A percentile compares a stretch with the other conserved stretches of the same genome.
Evolutionary conservation across 2,888 invertebrate genomes (phyloP).

Genomic region (Notocelia uddmanniana): DNA sequence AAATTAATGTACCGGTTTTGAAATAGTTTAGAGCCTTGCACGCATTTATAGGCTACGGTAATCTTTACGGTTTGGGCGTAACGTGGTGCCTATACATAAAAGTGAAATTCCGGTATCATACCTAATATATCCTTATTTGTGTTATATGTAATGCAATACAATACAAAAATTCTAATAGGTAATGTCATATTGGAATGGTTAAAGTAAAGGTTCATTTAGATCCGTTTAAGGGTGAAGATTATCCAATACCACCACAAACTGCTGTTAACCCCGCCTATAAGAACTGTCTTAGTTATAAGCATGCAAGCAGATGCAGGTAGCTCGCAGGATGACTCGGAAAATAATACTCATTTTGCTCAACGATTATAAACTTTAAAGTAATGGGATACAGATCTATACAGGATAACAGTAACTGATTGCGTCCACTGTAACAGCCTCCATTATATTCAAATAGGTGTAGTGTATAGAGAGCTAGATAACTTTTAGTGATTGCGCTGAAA

Average conservation of each 20-base stretch:
- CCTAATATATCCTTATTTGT: too few species aligned
- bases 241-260: background rate
- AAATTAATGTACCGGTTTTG: too few species aligned
- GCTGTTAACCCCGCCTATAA: background rate
- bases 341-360: background rate
- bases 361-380: background rate
- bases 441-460: slow-evolving; percentile 25
- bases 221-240: background rate
- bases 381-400: background rate
- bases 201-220: background rate
- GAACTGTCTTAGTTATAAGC: background rate
- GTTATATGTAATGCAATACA: too few species aligned
- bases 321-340: background rate
- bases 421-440: slow-evolving; percentile 3
- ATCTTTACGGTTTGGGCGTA: too few species aligned
- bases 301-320: background rate
- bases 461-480: slow-evolving; percentile 13
- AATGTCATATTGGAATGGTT: background rate
- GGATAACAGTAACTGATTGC: background rate
- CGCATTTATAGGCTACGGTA: too few species aligned
- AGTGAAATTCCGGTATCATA: too few species aligned
- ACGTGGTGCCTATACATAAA: too few species aligned
- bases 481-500: slow-evolving; percentile 15
- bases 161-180: too few species aligned
- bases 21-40: too few species aligned